Conservation (phyloP, 2,888 invertebrate genomes). For the Proisotoma minuta region DNA sequence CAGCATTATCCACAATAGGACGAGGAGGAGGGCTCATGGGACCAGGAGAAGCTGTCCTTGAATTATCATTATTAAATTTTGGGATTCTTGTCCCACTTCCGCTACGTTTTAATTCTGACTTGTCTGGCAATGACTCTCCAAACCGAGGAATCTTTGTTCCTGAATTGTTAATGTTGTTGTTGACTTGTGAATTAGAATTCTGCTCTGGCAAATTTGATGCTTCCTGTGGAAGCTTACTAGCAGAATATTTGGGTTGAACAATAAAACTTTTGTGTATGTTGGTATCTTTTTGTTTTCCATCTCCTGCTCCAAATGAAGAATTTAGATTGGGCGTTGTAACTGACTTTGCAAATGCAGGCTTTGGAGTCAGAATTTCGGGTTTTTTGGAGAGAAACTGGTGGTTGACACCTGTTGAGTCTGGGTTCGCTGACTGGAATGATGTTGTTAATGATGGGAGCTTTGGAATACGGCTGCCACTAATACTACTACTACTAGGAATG, state of each 20-base stretch:
- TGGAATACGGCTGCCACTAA: conserved; percentile 14
- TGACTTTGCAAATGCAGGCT: background rate
- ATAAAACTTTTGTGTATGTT: background rate
- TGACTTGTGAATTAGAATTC: background rate
- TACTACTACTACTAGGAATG: background rate
- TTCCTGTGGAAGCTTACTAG: too few species aligned
- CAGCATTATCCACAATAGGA: conserved; percentile 15
- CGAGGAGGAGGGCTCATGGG: background rate
- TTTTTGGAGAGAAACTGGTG: background rate
- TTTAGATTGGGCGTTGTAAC: background rate
- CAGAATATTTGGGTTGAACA: background rate
- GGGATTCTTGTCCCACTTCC: conserved; percentile 36
- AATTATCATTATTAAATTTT: conserved; percentile 20
- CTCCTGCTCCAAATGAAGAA: conserved; percentile 5
- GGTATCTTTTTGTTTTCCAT: background rate
- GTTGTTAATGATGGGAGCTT: conserved; percentile 13
- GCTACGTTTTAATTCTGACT: conserved; percentile 11
- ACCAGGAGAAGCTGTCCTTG: background rate
- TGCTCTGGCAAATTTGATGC: too few species aligned
- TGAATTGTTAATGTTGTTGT: background rate
- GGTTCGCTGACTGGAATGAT: background rate
- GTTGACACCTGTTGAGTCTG: background rate
- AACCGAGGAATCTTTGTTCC: conserved; percentile 5
- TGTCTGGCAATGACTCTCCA: background rate
- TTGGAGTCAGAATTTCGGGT: conserved; percentile 14